Base-by-base conservation (phyloP, 2,888 invertebrate species). In the Macroteleia sp. region DNA sequence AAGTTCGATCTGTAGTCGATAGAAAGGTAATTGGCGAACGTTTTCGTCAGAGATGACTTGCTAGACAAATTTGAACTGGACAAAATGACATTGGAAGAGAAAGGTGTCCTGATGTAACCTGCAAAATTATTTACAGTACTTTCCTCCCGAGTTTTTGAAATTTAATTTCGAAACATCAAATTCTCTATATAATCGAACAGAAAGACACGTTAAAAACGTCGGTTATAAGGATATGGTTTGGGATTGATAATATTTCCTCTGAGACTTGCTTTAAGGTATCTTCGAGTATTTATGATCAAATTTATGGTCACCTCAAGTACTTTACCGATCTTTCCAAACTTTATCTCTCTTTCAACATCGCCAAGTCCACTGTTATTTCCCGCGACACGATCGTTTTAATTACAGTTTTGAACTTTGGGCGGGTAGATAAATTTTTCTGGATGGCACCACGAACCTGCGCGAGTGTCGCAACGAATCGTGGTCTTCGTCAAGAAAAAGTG, bases 381-480 rank as follows among this genome's bases (percentile, higher is more conserved):
- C 42, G 42, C 64, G 64, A 52, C 64, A 42, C 52, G 64, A 25
- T 64, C 54, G 34, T 50, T 61, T 61, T 61, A 71, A 71, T 71
- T 71, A 62, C 39, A 22, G 19, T 9, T 44, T 6, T 61, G 62
- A 62, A 71, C 48, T 62, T 73, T 62, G 41, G 19, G 17, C 52
- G 71, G 48, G 28, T 9, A 42, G 42, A 48, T 56, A 42, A 39
- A 56, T 52, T 62, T 62, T 64, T 52, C 64, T 56, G 44, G 61
- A 66, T 67, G 70, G 48, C 50, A 75, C 50, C 25, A 57, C 22
- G 46, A 20, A 52, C 34, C 42, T 56, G 59, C 22, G 46, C 48
- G 34, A 66, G 32, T 78, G 74, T 78, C 70, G 78, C 78, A 61
- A 75, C 56, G 39, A 50, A 46, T 75, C 70, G 74, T 75, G 74